Conservation (phyloP, 2,113 vertebrate genomes). For the Chamaea fasciata region DNA sequence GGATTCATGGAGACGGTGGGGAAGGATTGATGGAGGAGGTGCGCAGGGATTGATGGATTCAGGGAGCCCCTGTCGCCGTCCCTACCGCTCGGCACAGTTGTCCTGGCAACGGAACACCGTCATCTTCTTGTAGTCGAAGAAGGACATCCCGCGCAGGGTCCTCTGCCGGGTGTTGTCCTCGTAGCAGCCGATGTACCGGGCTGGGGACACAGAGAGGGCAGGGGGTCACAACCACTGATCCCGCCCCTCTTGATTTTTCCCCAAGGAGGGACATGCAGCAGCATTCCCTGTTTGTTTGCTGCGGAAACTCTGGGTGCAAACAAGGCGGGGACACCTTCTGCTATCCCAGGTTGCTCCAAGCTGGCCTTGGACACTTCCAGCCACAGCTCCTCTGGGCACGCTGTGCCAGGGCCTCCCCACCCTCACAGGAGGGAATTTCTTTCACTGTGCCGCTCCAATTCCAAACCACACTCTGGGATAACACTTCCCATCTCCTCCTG, state of each 20-base stretch:
- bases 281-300: fast-evolving
- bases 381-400: neutral
- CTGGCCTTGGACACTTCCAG: neutral
- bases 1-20: fast-evolving
- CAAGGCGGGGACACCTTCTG: neutral
- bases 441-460: neutral
- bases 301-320: neutral
- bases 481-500: neutral
- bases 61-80: neutral
- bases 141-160: constrained; percentile 90
- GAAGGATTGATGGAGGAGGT: neutral
- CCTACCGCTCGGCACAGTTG: constrained; percentile 97
- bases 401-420: neutral
- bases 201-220: constrained; percentile 62
- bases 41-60: neutral
- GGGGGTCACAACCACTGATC: neutral
- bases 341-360: neutral
- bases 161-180: constrained; percentile 84
- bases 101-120: constrained; percentile 98
- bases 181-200: constrained; percentile 92
- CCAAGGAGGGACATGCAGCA: neutral
- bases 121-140: constrained; percentile 99
- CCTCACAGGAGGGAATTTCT: neutral
- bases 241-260: neutral
- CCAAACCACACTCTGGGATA: neutral